A percentile compares a stretch with the other conserved stretches of the same genome.
Conservation (phyloP, 1,140 invertebrate species). For the Zaprionus kolodkinae region DNA sequence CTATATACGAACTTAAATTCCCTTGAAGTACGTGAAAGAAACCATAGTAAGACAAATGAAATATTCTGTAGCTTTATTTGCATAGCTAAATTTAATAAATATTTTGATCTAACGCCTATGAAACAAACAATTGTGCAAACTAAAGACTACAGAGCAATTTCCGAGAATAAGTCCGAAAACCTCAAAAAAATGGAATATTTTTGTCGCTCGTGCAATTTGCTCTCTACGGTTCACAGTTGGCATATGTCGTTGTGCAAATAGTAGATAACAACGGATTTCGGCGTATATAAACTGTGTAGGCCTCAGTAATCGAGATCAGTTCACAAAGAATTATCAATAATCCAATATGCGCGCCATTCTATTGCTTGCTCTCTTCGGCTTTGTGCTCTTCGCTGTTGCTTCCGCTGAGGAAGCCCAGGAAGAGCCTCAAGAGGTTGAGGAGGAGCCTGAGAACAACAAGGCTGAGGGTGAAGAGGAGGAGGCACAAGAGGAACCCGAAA, state of each 20-base stretch:
- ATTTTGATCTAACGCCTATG: conserved; percentile 13
- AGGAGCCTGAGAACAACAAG: background rate
- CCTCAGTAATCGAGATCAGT: conserved; percentile 42
- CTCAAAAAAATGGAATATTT: conserved; percentile 29
- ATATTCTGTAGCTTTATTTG: background rate
- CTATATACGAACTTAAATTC: background rate
- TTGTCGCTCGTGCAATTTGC: conserved; percentile 6
- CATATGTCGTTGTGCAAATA: conserved; percentile 47
- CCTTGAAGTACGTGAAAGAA: background rate
- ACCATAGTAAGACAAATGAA: background rate
- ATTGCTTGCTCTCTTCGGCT: conserved; percentile 60
- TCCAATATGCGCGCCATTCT: conserved; percentile 57
- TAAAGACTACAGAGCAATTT: conserved; percentile 15
- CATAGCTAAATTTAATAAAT: conserved; percentile 7
- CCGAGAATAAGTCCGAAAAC: conserved; percentile 7
- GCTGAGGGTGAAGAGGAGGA: background rate
- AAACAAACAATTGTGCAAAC: conserved; percentile 51
- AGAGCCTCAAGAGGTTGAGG: conserved; percentile 3
- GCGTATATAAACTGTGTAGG: conserved; percentile 55
- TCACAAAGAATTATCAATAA: conserved; percentile 22
- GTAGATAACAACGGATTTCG: conserved; percentile 2
- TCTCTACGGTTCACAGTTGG: conserved; percentile 4
- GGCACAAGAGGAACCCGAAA: background rate
- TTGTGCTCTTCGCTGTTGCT: conserved; percentile 52
- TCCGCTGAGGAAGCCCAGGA: conserved; percentile 19